Evolutionary conservation across 2,888 invertebrate species (phyloP).

Genomic region (Rhyacophila evoluta): DNA sequence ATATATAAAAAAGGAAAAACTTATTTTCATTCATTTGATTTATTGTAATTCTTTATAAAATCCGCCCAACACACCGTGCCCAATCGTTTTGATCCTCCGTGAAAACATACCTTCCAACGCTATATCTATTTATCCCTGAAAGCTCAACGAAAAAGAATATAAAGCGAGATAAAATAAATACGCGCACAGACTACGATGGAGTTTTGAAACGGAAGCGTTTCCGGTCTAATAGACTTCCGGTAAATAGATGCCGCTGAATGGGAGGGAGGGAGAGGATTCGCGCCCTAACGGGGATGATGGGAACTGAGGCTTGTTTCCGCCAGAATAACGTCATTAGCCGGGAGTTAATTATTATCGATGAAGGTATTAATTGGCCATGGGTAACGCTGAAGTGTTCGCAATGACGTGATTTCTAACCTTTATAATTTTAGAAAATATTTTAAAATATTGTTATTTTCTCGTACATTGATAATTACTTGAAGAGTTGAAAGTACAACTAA

Average conservation of each 20-base stretch:
- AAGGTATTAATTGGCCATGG: neutral
- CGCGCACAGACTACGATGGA: neutral
- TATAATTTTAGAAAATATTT: no score
- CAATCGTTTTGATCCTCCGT: no score
- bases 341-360: conserved; percentile 13
- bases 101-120: no score
- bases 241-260: neutral
- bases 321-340: neutral
- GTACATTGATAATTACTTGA: no score
- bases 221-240: neutral
- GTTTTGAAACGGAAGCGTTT: neutral
- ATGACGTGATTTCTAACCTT: neutral
- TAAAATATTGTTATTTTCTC: no score
- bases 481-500: no score
- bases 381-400: neutral
- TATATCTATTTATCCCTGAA: no score
- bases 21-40: no score
- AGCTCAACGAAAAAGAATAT: neutral
- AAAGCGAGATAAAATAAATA: neutral
- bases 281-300: neutral
- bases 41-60: no score
- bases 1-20: no score
- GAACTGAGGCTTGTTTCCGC: conserved; percentile 12
- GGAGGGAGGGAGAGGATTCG: neutral
- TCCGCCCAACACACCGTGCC: neutral